These are phyloP conservation scores for Eubasilissa splendida DNA, from an alignment of 2,888 invertebrate genomes.

Conservation along the genomic window DNA sequence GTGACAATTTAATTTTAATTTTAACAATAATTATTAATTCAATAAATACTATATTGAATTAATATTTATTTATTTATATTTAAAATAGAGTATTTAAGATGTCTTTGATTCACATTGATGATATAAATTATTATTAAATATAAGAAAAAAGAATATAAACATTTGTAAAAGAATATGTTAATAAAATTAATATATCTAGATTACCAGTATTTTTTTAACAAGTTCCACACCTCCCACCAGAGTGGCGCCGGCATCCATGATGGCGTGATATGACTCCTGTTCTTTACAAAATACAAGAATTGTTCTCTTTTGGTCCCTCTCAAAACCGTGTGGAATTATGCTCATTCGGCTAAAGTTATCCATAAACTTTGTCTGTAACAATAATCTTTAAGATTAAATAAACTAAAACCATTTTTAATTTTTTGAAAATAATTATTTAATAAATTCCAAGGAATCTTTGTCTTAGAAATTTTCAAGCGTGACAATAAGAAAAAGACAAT, in stretches of 20 bases:
- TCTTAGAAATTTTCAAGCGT: too few species aligned
- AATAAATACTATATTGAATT: too few species aligned
- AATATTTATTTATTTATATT: too few species aligned
- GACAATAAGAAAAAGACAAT: too few species aligned
- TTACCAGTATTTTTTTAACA: conserved; percentile 82
- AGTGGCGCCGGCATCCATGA: conserved; percentile 80
- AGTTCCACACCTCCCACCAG: conserved; percentile 82
- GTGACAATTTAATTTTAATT: too few species aligned
- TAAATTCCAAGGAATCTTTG: too few species aligned
- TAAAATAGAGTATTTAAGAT: too few species aligned
- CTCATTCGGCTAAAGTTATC: conserved; percentile 80
- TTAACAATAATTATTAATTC: too few species aligned
- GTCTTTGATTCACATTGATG: too few species aligned
- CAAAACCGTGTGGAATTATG: conserved; percentile 79
- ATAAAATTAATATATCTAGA: background rate
- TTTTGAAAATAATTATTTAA: too few species aligned
- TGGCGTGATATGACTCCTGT: conserved; percentile 74
- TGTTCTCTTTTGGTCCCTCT: conserved; percentile 78
- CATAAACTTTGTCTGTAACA: conserved; percentile 76
- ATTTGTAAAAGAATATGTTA: background rate
- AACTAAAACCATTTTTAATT: background rate
- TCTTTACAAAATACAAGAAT: conserved; percentile 84
- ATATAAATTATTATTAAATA: too few species aligned
- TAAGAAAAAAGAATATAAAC: too few species aligned
- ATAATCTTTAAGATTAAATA: background rate